Conservation (phyloP, 2,113 vertebrate species). For the Columba janthina region DNA sequence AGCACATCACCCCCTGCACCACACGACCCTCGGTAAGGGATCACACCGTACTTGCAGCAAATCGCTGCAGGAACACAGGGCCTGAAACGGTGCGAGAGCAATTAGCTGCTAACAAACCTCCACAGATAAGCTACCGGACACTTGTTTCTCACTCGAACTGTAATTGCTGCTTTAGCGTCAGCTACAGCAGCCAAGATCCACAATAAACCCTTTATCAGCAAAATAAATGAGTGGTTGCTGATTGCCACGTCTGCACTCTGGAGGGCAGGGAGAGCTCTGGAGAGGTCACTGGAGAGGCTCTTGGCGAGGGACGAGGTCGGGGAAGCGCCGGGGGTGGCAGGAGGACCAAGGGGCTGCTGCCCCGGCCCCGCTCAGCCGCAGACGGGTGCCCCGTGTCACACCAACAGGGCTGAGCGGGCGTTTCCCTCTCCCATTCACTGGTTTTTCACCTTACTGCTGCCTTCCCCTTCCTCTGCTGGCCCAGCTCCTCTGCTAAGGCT, state of each 20-base stretch:
- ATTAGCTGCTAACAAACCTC: constrained; percentile 25
- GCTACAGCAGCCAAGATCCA: neutral
- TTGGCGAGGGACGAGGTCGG: neutral
- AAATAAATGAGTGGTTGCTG: neutral
- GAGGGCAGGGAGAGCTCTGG: neutral
- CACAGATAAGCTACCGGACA: neutral
- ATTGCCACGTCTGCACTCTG: neutral
- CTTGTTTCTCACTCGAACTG: neutral
- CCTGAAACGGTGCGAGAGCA: neutral
- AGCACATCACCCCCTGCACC: no score
- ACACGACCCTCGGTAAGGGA: neutral
- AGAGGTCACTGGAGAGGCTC: neutral
- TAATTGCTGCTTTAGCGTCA: constrained; percentile 7
- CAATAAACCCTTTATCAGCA: neutral
- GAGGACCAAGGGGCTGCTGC: neutral
- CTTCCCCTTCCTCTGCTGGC: neutral
- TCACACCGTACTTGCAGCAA: neutral
- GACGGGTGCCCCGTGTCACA: neutral
- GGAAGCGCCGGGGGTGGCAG: rapidly evolving
- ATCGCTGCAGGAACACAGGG: neutral
- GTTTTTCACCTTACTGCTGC: neutral
- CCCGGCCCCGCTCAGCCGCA: neutral
- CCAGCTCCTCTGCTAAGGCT: neutral
- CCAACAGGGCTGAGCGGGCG: neutral
- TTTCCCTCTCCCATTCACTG: neutral